Base-by-base conservation (phyloP, 2,113 vertebrate genomes). In the Gila orcuttii region DNA sequence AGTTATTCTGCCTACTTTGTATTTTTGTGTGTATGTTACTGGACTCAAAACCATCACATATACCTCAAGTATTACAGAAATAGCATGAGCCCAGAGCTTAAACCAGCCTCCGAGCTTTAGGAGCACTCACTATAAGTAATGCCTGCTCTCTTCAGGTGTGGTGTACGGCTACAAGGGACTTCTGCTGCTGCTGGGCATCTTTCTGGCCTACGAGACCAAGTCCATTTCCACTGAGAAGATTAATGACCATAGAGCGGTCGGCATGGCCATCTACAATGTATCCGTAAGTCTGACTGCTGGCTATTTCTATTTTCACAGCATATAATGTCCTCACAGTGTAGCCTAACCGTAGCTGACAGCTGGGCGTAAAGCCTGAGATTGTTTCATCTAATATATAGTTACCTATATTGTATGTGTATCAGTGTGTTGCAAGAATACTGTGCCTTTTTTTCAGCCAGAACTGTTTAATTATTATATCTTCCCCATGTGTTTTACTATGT, bases 141-240 rank as follows among this genome's bases (percentile, higher is more conserved):
- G 9, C 15, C 4, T 81, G 64, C 15, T 80, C 9, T 33, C 52
- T 55, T 57, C 86, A 98, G 97, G 97, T 28, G 97, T 99, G 86
- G 97, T 99, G 88, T 99, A 97, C 3, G 97, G 97, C 86, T 99
- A 97, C 90, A 98, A 99, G 91, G 97, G 97, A 19, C 92, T 99
- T 64, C 90, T 99, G 84, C 93, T 99, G 86, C 93, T 99, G 28
- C 90, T 98, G 83, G 97, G 97, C 3, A 99, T 98, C 87, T 99
- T 98, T 87, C 93, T 99, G 90, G 97, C 97, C 1, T 99, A 98
- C 1, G 97, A 99, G 92, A 99, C 97, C 83, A 99, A 98, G 91
- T 97, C 97, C 0, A 96, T 99, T 50, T 98, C 85, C 73, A 89
- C 89, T 1, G 87, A 90, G 78, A 99, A 92, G 83, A 91, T 92